Conservation (phyloP, 1,140 invertebrate species). For the Alviniconcha marisindica region DNA sequence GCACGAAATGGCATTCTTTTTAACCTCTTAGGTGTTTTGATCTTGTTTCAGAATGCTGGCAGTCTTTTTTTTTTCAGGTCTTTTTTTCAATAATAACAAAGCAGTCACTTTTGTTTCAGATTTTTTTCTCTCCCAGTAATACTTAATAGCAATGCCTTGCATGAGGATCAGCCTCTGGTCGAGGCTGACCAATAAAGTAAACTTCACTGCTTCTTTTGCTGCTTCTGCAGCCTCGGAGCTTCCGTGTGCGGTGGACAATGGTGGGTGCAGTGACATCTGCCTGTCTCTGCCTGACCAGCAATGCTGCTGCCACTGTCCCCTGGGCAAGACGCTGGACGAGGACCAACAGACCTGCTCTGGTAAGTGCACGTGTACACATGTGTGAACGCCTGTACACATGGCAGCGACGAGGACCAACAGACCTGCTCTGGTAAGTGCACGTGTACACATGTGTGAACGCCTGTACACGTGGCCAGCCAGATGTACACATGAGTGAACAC, state of each 20-base stretch:
- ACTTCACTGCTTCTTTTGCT: no score
- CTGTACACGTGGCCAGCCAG: not conserved
- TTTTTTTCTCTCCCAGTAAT: no score
- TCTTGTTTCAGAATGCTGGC: no score
- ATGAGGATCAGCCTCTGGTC: no score
- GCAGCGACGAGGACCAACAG: not conserved
- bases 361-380: not conserved
- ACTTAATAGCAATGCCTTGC: no score
- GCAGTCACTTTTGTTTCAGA: no score
- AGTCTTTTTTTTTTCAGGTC: no score
- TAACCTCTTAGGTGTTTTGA: no score
- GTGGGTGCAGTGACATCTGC: conserved; percentile 11
- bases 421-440: not conserved
- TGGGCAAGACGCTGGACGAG: not conserved
- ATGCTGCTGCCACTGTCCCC: not conserved
- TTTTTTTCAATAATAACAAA: no score
- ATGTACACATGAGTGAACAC: not conserved
- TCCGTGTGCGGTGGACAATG: not conserved
- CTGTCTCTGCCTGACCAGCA: not conserved
- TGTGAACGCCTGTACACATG: not conserved
- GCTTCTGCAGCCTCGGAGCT: not conserved
- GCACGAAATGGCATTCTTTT: no score
- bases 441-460: no score
- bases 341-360: not conserved
- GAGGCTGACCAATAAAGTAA: no score